Base-by-base conservation (phyloP, 2,113 vertebrate species). In the Sarotherodon lohbergeri region DNA sequence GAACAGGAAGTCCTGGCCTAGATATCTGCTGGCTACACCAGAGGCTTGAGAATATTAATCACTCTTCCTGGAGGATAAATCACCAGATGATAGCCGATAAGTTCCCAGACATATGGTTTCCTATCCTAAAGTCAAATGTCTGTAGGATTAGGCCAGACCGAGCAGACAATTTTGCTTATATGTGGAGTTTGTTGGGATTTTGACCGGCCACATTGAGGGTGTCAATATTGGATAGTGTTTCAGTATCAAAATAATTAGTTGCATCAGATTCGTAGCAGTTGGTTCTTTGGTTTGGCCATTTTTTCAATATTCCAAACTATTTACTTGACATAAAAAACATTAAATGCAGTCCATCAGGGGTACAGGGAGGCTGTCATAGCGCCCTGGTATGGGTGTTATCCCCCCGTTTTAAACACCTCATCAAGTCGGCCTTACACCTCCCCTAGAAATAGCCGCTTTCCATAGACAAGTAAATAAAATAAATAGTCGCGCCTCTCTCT, bases 341-440 rank as follows among this genome's bases (percentile, higher is more conserved):
- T 83, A 82, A 86, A 80, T 50, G 52, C 8, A 9, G 43, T 61
- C 83, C 48, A 83, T 85, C 34, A 19, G n/a, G 43, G 36, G 22
- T 48, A 84, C 27, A 54, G 11, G 52, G n/a, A 48, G 36, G 24
- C 54, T 81, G 36, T 39, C 81, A 43, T 14, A n/a, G 34, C n/a
- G 13, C 39, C 68, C 73, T 36, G 14, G 27, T 54, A 63, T 56
- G 84, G 83, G 61, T 66, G 84, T 86, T 29, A 90, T 87, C 68
- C 46, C 4, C 22, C 61, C 12, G 24, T 90, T 90, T 93, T 94
- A 91, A 92, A 93, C 94, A 94, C 90, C 90, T 95, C 94, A 93
- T 96, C 91, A 89, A 88, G 89, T 84, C 24, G 56, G 93, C 89
- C 87, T 92, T 80, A 86, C 91, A 91, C 90, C 87, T 90, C 83